Evolutionary conservation across 2,797 vertebrate genomes (phyloP).

Genomic region (Sardinella longiceps): DNA sequence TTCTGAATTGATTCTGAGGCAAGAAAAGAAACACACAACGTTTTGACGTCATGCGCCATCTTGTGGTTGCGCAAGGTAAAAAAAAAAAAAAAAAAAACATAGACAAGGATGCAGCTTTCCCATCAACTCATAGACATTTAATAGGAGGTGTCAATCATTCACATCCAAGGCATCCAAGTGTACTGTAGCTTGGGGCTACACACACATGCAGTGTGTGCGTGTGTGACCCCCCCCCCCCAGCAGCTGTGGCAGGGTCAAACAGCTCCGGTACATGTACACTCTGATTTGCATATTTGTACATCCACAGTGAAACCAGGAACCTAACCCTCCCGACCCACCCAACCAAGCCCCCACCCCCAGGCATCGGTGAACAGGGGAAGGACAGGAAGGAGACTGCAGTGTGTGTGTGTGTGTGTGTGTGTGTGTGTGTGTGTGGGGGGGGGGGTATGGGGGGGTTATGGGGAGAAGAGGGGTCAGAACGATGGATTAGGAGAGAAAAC

Average conservation of each 20-base stretch:
- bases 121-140: conserved; percentile 56
- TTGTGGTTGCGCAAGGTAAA: neutral
- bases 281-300: neutral
- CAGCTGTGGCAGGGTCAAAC: conserved; percentile 61
- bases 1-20: too few species aligned
- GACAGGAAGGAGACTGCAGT: neutral
- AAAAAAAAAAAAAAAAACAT: conserved; percentile 26
- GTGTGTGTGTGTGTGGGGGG: neutral
- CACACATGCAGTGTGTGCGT: neutral
- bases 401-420: neutral
- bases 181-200: conserved; percentile 33
- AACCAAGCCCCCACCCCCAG: neutral
- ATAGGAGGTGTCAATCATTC: conserved; percentile 49
- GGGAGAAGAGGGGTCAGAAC: too few species aligned
- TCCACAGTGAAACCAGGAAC: neutral
- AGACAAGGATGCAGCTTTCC: neutral
- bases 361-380: neutral
- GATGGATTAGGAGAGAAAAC: neutral
- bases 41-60: neutral
- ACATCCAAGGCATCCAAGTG: conserved; percentile 32
- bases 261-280: neutral
- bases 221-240: conserved; percentile 19
- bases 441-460: neutral
- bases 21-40: too few species aligned
- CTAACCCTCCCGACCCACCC: too few species aligned